Conservation (phyloP, 2,888 invertebrate genomes). For the Clostera curtula region DNA sequence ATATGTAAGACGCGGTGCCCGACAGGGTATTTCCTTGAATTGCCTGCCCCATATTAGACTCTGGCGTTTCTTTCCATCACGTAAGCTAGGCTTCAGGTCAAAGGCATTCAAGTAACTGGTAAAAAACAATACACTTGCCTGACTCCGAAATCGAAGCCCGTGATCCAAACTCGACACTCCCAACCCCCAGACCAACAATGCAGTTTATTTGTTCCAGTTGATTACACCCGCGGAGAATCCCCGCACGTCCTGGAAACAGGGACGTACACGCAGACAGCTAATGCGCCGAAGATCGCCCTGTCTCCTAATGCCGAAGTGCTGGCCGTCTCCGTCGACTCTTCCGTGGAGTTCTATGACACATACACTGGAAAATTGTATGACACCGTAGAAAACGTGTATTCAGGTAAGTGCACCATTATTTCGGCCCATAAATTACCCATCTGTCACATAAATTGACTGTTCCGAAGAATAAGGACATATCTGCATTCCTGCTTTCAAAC, state of each 20-base stretch:
- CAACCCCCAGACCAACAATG: too few relatives aligned
- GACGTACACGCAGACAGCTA: conserved; percentile 71
- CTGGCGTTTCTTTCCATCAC: too few relatives aligned
- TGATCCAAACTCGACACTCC: too few relatives aligned
- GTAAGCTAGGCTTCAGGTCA: too few relatives aligned
- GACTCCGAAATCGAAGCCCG: too few relatives aligned
- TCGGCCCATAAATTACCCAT: background rate
- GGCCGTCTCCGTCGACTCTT: conserved; percentile 78
- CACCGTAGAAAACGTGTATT: conserved; percentile 78
- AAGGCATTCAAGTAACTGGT: too few relatives aligned
- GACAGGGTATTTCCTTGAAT: too few relatives aligned
- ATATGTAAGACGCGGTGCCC: too few relatives aligned
- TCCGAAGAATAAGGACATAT: too few relatives aligned
- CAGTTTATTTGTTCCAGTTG: conserved; percentile 73
- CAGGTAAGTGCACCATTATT: conserved; percentile 49
- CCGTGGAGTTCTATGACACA: conserved; percentile 82
- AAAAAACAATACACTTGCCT: too few relatives aligned
- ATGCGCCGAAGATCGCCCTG: conserved; percentile 78
- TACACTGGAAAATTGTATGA: conserved; percentile 78
- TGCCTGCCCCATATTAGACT: too few relatives aligned
- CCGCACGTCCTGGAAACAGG: conserved; percentile 82
- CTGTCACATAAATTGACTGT: background rate
- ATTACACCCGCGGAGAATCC: conserved; percentile 85
- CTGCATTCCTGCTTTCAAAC: too few relatives aligned
- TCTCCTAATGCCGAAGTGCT: conserved; percentile 88